Conservation (phyloP, 2,113 vertebrate species). For the Lipophrys pholis region DNA sequence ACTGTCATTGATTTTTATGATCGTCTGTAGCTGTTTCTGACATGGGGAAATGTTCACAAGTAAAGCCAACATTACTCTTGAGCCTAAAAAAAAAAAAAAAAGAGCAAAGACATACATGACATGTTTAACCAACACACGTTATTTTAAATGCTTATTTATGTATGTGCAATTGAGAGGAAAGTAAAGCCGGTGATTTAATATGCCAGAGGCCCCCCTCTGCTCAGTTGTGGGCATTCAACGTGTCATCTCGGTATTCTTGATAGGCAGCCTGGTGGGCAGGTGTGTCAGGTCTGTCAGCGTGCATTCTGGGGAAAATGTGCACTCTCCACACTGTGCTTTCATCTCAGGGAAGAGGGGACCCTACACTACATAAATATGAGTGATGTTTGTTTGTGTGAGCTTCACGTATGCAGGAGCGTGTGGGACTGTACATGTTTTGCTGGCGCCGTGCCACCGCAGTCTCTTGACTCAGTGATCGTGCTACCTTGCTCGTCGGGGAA, state of each 20-base stretch:
- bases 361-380: slow-evolving; percentile 42
- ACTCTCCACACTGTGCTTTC: slow-evolving; percentile 24
- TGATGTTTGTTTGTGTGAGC: slow-evolving; percentile 28
- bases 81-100: no score
- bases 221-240: slow-evolving; percentile 33
- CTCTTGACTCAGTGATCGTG: neutral
- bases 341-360: slow-evolving; percentile 32
- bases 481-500: neutral
- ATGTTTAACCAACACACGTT: neutral
- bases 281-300: slow-evolving; percentile 61
- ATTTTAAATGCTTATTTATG: neutral
- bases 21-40: neutral
- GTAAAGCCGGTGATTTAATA: slow-evolving; percentile 1
- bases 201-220: slow-evolving; percentile 1
- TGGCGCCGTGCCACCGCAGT: neutral
- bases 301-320: slow-evolving; percentile 40
- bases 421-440: neutral
- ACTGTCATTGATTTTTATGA: neutral
- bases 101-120: neutral
- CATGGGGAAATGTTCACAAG: no score
- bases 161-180: neutral
- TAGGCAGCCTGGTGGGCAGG: slow-evolving; percentile 54
- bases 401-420: neutral
- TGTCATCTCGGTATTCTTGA: slow-evolving; percentile 61
- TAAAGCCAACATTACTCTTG: neutral